A percentile compares a stretch with the other conserved stretches of the same genome.
These are phyloP conservation scores for Nymphalis io DNA, from an alignment of 1,140 invertebrate genomes.

Conservation along the genomic window DNA sequence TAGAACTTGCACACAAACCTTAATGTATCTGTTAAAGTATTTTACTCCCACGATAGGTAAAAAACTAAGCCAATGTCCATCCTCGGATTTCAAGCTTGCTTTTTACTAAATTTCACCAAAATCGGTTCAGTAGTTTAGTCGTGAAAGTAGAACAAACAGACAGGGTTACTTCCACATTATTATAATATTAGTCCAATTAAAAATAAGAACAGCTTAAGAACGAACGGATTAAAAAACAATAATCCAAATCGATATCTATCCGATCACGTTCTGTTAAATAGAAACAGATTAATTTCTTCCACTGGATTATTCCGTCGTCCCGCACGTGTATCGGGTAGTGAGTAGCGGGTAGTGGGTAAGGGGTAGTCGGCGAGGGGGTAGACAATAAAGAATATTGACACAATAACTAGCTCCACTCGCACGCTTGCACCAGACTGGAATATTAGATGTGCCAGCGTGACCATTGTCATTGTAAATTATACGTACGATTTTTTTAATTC, in stretches of 20 bases:
- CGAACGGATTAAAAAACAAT: neutral
- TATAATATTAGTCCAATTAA: no score
- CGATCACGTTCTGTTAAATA: conserved; percentile 6
- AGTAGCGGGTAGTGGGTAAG: neutral
- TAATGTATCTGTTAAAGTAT: no score
- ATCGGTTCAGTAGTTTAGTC: no score
- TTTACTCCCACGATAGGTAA: no score
- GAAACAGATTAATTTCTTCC: conserved; percentile 29
- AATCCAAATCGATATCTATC: neutral
- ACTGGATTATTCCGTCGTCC: conserved; percentile 36
- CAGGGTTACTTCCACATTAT: no score
- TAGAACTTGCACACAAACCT: no score
- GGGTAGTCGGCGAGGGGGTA: neutral
- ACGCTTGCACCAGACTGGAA: conserved; percentile 46
- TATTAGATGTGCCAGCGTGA: conserved; percentile 40
- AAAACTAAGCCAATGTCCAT: no score
- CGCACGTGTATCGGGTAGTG: conserved; percentile 30
- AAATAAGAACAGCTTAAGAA: neutral
- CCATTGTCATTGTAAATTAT: neutral
- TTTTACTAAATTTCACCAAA: no score
- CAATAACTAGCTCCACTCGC: conserved; percentile 48
- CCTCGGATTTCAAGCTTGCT: no score
- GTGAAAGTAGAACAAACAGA: no score
- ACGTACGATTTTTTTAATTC: neutral
- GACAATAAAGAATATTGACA: conserved; percentile 63